Evolutionary conservation across 1,140 invertebrate genomes (phyloP).

Genomic region (Drosophila willistoni): DNA sequence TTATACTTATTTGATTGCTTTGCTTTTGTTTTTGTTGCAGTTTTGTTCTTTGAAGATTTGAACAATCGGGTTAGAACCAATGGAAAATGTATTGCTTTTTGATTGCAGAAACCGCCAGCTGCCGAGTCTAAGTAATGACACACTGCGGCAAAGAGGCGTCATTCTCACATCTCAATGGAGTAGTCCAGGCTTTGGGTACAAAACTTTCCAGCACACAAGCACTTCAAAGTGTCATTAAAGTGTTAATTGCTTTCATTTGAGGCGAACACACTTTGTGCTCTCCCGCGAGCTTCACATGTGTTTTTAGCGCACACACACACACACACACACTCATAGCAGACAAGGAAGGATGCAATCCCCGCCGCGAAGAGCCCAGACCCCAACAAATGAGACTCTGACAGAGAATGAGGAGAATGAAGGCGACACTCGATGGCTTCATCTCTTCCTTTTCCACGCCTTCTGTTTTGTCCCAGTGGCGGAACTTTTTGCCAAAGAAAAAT

Average conservation of each 20-base stretch:
- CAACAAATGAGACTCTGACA: slow-evolving; percentile 41
- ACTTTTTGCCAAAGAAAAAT: slow-evolving; percentile 55
- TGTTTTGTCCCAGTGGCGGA: slow-evolving; percentile 47
- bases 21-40: background rate
- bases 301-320: slow-evolving; percentile 38
- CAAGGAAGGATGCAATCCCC: slow-evolving; percentile 54
- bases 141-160: background rate
- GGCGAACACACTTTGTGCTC: slow-evolving; percentile 24
- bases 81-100: slow-evolving; percentile 1
- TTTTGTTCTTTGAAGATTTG: background rate
- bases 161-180: slow-evolving; percentile 21
- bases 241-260: slow-evolving; percentile 76
- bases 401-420: background rate
- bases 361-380: slow-evolving; percentile 12
- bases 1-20: background rate
- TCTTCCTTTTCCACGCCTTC: slow-evolving; percentile 6
- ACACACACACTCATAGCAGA: slow-evolving; percentile 11
- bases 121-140: slow-evolving; percentile 8
- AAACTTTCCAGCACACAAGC: slow-evolving; percentile 56
- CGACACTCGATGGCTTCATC: slow-evolving; percentile 38
- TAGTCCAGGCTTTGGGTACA: slow-evolving; percentile 39
- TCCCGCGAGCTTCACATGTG: slow-evolving; percentile 15
- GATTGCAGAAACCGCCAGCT: background rate
- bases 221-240: slow-evolving; percentile 79
- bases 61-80: background rate